Evolutionary conservation across 2,888 invertebrate species (phyloP).

Genomic region (Eilema depressum): DNA sequence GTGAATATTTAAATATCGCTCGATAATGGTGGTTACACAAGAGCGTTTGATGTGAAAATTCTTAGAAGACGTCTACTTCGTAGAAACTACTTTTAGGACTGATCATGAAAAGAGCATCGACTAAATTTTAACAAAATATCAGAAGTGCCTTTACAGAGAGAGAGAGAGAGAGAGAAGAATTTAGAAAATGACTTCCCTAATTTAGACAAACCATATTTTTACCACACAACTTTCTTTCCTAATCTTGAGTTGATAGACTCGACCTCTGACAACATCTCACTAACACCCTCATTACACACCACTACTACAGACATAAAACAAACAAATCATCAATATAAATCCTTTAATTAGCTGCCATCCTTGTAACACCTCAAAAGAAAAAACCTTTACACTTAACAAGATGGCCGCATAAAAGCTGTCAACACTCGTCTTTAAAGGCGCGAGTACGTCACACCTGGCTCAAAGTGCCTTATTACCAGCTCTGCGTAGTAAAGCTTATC

Average conservation of each 20-base stretch:
- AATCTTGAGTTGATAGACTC: neutral
- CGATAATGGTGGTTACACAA: too few species aligned
- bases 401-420: conserved; percentile 62
- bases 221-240: neutral
- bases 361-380: conserved; percentile 65
- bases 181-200: neutral
- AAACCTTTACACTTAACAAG: conserved; percentile 62
- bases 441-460: conserved; percentile 76
- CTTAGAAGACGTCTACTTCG: too few species aligned
- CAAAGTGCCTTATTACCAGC: conserved; percentile 84
- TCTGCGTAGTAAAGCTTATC: conserved; percentile 83
- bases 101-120: neutral
- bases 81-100: too few species aligned
- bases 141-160: too few species aligned
- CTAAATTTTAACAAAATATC: too few species aligned
- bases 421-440: conserved; percentile 70
- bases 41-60: too few species aligned
- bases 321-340: conserved; percentile 39
- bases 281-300: conserved; percentile 19
- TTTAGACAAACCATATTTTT: neutral
- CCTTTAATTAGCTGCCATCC: conserved; percentile 59
- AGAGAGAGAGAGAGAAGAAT: too few species aligned
- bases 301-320: conserved; percentile 36
- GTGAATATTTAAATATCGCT: too few species aligned
- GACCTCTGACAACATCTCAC: neutral